Evolutionary conservation across 2,888 invertebrate genomes (phyloP).

Genomic region (Apocheima hispidaria): DNA sequence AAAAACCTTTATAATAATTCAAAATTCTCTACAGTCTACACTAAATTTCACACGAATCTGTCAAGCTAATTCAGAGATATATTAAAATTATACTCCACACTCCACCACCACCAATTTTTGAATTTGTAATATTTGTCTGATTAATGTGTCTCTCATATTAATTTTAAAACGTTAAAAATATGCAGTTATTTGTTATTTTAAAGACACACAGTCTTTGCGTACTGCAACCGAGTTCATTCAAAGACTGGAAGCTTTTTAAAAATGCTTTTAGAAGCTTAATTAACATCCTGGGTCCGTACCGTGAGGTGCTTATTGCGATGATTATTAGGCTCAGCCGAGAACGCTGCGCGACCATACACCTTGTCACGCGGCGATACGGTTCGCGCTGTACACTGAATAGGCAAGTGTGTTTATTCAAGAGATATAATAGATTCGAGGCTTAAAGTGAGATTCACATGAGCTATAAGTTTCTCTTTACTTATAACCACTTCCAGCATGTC

Average conservation of each 20-base stretch:
- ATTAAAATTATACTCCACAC: too few relatives aligned
- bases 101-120: background rate
- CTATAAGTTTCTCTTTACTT: too few relatives aligned
- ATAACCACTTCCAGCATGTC: background rate
- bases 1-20: too few relatives aligned
- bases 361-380: too few relatives aligned
- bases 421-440: conserved; percentile 51
- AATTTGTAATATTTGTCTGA: background rate
- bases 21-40: too few relatives aligned
- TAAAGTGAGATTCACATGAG: conserved; percentile 27
- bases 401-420: conserved; percentile 68
- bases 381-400: conserved; percentile 76
- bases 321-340: too few relatives aligned
- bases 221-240: conserved; percentile 64
- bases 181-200: conserved; percentile 18
- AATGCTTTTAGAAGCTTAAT: conserved; percentile 80
- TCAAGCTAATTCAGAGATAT: too few relatives aligned
- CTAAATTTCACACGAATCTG: too few relatives aligned
- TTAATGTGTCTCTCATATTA: too few relatives aligned
- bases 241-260: conserved; percentile 75
- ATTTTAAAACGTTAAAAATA: background rate
- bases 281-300: too few relatives aligned
- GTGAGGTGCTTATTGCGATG: too few relatives aligned
- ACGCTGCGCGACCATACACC: too few relatives aligned
- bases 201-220: conserved; percentile 47